A percentile compares a stretch with the other conserved stretches of the same genome.
Evolutionary conservation across 2,888 invertebrate species (phyloP).

Genomic region (Ectropis crepuscularia): DNA sequence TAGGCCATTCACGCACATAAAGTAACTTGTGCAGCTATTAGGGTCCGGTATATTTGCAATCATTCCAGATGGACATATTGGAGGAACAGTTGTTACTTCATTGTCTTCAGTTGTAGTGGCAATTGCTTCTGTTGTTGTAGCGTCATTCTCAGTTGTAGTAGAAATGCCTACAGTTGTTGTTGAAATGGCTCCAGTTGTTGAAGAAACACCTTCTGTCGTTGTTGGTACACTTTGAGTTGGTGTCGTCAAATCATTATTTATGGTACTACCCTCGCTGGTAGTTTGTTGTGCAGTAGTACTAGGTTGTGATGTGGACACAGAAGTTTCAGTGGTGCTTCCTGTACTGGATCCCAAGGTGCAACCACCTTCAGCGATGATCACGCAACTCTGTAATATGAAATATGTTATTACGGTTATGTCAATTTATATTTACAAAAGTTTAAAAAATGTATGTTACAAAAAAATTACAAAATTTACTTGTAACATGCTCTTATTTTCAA

Average conservation of each 20-base stretch:
- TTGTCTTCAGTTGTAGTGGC: no score
- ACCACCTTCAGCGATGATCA: conserved; percentile 49
- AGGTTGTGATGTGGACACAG: neutral
- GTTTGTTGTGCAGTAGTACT: neutral
- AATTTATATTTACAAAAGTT: no score
- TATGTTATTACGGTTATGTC: no score
- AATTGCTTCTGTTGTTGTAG: conserved; percentile 9
- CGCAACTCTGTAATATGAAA: conserved; percentile 40
- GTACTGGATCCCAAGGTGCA: conserved; percentile 42
- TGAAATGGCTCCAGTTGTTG: no score
- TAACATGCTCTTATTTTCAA: no score
- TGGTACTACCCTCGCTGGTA: neutral
- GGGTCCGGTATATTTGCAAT: neutral
- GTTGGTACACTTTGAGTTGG: neutral
- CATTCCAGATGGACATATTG: no score
- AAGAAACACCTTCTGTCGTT: neutral
- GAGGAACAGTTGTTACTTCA: no score
- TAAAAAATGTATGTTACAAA: no score
- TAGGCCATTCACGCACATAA: neutral
- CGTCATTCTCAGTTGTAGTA: conserved; percentile 15
- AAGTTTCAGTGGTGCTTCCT: neutral
- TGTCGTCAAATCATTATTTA: neutral
- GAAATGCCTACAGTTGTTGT: neutral
- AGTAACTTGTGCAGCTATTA: conserved; percentile 5
- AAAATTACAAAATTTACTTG: no score